Percentiles rank a stretch among this genome's conserved stretches.
These are phyloP conservation scores for Catalaphyllia jardinei DNA, from an alignment of 64 coral and sea anemone species.

Conservation along the genomic window DNA sequence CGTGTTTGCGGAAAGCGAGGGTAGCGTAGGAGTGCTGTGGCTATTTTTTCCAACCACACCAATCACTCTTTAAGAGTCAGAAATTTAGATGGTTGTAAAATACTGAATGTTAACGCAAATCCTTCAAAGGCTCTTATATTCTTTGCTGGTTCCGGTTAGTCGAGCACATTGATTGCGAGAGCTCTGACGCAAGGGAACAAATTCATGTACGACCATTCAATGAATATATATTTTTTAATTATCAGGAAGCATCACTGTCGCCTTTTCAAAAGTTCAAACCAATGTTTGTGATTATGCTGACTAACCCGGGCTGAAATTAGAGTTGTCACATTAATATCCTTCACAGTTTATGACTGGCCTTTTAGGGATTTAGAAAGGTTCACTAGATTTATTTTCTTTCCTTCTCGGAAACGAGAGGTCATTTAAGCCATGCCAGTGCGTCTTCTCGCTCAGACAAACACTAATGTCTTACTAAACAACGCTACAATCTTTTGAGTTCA, in stretches of 20 bases:
- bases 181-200: constrained; percentile 22
- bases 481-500: neutral
- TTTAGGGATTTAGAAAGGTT: neutral
- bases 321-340: neutral
- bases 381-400: neutral
- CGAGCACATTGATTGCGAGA: neutral
- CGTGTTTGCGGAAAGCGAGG: neutral
- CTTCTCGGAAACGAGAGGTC: neutral
- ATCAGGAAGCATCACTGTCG: constrained; percentile 9
- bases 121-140: constrained; percentile 14
- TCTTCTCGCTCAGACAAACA: neutral
- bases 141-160: constrained; percentile 15
- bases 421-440: neutral
- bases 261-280: neutral
- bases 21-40: neutral
- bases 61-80: neutral
- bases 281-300: neutral
- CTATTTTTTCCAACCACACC: neutral
- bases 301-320: neutral
- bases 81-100: neutral
- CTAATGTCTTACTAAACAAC: neutral
- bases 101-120: neutral
- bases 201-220: neutral
- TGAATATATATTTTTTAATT: neutral
- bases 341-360: neutral